Evolutionary conservation across 2,113 vertebrate genomes (phyloP), one percentile per base, ranked within the genome.

Genomic region (Calyptommatus sinebrachiatus): DNA sequence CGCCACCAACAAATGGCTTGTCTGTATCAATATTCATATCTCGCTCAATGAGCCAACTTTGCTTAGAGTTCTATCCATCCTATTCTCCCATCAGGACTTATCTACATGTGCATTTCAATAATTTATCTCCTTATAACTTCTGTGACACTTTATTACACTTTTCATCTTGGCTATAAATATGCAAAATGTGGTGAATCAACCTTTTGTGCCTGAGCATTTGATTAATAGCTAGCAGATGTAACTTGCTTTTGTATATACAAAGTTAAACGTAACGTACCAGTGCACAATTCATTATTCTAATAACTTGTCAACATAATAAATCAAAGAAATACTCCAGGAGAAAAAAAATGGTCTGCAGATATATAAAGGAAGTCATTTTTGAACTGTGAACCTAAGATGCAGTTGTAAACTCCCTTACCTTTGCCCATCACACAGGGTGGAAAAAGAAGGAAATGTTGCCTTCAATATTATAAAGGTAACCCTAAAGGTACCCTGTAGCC

Each of bases 141-240:
- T 0, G 74, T 75, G 85, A 87, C 84, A 84, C 80, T 88, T 89
- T 84, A 88, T 89, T 89, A 80, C 88, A 82, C 78, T 89, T 90
- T 92, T 86, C 73, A 77, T 81, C 88, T 86, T 81, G 57, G 85
- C 78, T 86, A 89, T 92, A 92, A 91, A 88, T 91, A 88, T 85
- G 83, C 81, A 90, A 91, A 91, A 82, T 35, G 70, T 73, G 28
- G 80, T 88, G 92, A 88, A 94, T 92, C 91, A 93, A 87, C 83
- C 78, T 90, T 74, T 92, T 91, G 87, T 92, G 90, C 85, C 86
- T 73, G 87, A 85, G 85, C 87, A 86, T 91, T 91, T 90, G 89
- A 89, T 90, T 86, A 93, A 90, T 87, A 75, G 88, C 88, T 82
- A 86, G 82, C 89, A 91, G 84, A 92, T 91, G 88, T 71, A 75